Percentiles rank a stretch among this genome's conserved stretches.
phyloP scores from a whole-genome alignment of 2,113 vertebrate genomes.

The Mesembrinibis cayennensis region DNA sequence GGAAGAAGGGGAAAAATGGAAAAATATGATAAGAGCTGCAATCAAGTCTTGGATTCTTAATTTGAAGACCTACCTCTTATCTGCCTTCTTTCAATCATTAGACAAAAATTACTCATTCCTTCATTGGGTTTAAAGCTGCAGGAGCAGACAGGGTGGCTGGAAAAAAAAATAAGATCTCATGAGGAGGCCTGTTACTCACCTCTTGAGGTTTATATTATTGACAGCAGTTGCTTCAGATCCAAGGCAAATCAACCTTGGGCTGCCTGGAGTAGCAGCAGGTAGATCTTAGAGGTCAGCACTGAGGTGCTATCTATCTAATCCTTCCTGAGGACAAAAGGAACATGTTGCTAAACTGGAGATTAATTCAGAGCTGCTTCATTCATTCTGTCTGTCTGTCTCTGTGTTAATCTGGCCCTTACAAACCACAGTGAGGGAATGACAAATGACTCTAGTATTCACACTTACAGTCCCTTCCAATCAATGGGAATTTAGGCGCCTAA shows the following conservation, averaged over 20 bases:
- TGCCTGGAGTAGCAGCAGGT: neutral
- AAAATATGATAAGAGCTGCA: slow-evolving; percentile 54
- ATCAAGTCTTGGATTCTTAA: slow-evolving; percentile 54
- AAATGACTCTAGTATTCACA: neutral
- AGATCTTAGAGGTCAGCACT: neutral
- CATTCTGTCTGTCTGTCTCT: neutral
- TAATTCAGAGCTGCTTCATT: neutral
- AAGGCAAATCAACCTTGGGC: neutral
- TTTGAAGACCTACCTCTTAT: slow-evolving; percentile 69
- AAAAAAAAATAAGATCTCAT: neutral
- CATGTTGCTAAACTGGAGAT: neutral
- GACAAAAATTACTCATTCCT: slow-evolving; percentile 19
- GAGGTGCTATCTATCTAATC: neutral
- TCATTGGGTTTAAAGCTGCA: slow-evolving; percentile 14
- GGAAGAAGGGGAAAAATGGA: slow-evolving; percentile 20
- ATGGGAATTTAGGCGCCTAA: neutral
- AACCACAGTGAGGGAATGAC: neutral
- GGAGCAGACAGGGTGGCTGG: neutral
- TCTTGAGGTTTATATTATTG: slow-evolving; percentile 23
- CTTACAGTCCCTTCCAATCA: neutral
- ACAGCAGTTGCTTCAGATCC: slow-evolving; percentile 16
- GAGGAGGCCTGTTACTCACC: neutral
- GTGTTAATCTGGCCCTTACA: neutral
- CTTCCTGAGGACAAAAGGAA: neutral
- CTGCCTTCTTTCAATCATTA: slow-evolving; percentile 63